These are phyloP conservation scores for Lamellibrachia luymesi DNA, from an alignment of 1,140 invertebrate species.

Conservation along the genomic window DNA sequence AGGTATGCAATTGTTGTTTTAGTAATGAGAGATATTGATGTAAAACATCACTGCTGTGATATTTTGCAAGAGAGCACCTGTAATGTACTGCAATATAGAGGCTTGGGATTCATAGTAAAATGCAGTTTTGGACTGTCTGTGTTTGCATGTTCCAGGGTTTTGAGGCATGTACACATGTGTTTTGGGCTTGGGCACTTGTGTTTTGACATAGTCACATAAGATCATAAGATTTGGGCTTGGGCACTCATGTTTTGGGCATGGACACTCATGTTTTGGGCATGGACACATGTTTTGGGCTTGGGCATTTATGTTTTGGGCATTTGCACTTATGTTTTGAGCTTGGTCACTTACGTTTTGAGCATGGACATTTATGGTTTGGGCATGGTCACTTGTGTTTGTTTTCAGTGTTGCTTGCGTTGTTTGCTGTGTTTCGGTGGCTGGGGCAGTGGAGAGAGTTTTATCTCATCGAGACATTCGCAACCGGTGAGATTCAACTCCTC, in stretches of 20 bases:
- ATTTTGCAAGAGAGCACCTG: not conserved
- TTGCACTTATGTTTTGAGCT: not conserved
- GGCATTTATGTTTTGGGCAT: not conserved
- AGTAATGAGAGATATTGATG: not conserved
- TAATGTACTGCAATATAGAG: not conserved
- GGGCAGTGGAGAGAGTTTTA: slow-evolving; percentile 67
- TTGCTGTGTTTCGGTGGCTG: slow-evolving; percentile 32
- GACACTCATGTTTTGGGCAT: too few species aligned
- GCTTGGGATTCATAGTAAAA: not conserved
- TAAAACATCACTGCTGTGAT: not conserved
- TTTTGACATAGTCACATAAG: not conserved
- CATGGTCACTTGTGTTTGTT: not conserved
- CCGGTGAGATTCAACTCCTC: slow-evolving; percentile 76
- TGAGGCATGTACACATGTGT: not conserved
- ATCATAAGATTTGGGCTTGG: not conserved
- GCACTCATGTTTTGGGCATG: not conserved
- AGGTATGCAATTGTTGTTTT: not conserved
- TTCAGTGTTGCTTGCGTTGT: slow-evolving; percentile 6
- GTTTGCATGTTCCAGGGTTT: not conserved
- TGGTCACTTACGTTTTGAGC: not conserved
- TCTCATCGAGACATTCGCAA: slow-evolving; percentile 66
- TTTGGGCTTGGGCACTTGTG: too few species aligned
- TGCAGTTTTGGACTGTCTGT: not conserved
- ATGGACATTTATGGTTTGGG: not conserved
- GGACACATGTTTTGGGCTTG: not conserved